Evolutionary conservation across 2,888 invertebrate genomes (phyloP), one percentile per base, ranked within the genome.

Genomic region (Leptopilina drosophilae): DNA sequence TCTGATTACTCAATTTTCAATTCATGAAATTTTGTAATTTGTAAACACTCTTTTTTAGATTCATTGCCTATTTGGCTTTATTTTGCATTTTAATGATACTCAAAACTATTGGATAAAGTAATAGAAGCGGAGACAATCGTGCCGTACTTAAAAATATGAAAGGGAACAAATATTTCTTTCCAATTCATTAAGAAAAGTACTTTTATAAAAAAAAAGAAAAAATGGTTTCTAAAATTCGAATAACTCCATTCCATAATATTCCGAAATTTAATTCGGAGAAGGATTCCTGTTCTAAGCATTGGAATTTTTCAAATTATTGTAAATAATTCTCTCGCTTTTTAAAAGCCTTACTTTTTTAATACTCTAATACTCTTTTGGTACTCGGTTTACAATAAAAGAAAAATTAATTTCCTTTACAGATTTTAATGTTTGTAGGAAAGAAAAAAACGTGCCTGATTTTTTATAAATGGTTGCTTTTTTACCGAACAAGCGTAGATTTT

Each of bases 311-410:
- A 53, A 73, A 73, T 56, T 53, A 56, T 64, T 73, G 73, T 73
- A 73, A 56, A 73, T 73, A 73, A 20, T 73, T 73, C 40, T 73
- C 33, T 33, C 33, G 33, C 56, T 69, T 69, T 26, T 69, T 26
- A 14, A 69, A 69, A 14, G 90, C 89, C 90, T 90, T 90, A 90
- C 87, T 87, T 33, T 33, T 33, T 84, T 87, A 84, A 86, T 84
- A 87, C 84, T 87, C 85, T 84, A 80, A 85, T 86, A 82, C 82
- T 81, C 85, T 87, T 33, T 88, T 86, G 87, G 87, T 89, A 90
- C 82, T 84, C 85, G 86, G 82, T 84, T 84, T 84, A 83, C 83
- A 85, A 83, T 80, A 76, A 73, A 84, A 77, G 20, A 82, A 5
- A 46, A 46, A 46, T 2, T 1, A 33, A 49, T 49, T 80, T 80